These are phyloP conservation scores for Gouania willdenowi DNA, from an alignment of 2,797 vertebrate genomes.

Conservation along the genomic window DNA sequence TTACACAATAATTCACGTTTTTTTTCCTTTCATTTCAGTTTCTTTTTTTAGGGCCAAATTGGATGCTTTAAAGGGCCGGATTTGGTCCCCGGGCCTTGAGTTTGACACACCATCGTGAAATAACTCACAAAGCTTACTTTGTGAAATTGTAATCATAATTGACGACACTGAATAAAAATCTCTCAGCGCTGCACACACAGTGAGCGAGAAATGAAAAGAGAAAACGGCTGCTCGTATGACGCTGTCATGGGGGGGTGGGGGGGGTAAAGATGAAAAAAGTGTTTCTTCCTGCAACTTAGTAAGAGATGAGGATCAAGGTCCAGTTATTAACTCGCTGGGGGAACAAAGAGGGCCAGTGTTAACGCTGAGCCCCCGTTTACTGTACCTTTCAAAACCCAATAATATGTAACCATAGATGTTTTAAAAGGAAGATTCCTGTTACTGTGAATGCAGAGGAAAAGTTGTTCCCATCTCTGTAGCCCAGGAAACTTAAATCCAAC, in stretches of 20 bases:
- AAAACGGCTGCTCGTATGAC: conserved; percentile 58
- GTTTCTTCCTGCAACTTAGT: conserved; percentile 52
- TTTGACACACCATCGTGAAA: conserved; percentile 61
- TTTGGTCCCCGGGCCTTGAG: no score
- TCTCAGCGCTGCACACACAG: conserved; percentile 62
- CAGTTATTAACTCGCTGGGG: conserved; percentile 83
- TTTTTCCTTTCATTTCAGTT: no score
- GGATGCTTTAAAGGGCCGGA: no score
- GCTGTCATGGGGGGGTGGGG: conserved; percentile 33
- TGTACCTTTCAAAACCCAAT: conserved; percentile 97
- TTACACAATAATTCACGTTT: no score
- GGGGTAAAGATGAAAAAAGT: background rate
- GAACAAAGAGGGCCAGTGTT: conserved; percentile 90
- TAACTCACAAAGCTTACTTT: conserved; percentile 75
- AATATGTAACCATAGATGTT: conserved; percentile 99
- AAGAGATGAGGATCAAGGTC: conserved; percentile 77
- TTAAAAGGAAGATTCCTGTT: conserved; percentile 99
- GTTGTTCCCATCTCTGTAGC: conserved; percentile 89
- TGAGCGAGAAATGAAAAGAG: conserved; percentile 24
- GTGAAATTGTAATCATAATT: conserved; percentile 71
- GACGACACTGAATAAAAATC: conserved; percentile 73
- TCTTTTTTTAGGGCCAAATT: no score
- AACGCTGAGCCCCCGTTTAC: conserved; percentile 84
- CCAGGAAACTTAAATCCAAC: conserved; percentile 92
- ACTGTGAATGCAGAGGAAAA: conserved; percentile 90